Evolutionary conservation across 1,140 invertebrate species (phyloP).

Genomic region (Anoplolepis gracilipes): DNA sequence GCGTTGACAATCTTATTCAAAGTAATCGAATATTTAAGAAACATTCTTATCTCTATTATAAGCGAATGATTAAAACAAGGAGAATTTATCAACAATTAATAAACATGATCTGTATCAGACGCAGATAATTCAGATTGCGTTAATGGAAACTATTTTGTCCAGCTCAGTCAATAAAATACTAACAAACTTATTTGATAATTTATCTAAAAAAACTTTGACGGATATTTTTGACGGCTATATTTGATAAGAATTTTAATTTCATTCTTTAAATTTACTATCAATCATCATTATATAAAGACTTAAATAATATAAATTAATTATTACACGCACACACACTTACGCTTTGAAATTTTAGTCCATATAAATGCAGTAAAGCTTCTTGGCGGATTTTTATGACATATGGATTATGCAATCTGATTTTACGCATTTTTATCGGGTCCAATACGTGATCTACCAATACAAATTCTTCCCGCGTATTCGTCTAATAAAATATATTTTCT

Average conservation of each 20-base stretch:
- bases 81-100: conserved; percentile 28
- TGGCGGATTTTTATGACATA: conserved; percentile 84
- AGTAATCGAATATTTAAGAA: conserved; percentile 51
- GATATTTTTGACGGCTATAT: neutral
- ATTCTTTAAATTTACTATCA: neutral
- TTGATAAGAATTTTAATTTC: neutral
- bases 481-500: conserved; percentile 62
- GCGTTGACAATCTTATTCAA: conserved; percentile 81
- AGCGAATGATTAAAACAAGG: neutral
- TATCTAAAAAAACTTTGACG: neutral
- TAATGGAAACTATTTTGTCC: conserved; percentile 28
- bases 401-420: conserved; percentile 81
- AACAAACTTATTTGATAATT: conserved; percentile 26
- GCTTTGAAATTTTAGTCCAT: conserved; percentile 80
- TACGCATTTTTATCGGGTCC: conserved; percentile 80
- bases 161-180: conserved; percentile 8
- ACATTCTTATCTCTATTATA: conserved; percentile 16
- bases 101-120: neutral
- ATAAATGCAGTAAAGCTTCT: conserved; percentile 81
- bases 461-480: conserved; percentile 81
- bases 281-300: neutral
- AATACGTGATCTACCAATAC: conserved; percentile 84
- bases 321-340: conserved; percentile 69
- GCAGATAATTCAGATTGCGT: conserved; percentile 21
- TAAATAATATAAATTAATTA: conserved; percentile 18